phyloP scores from a whole-genome alignment of 2,888 invertebrate species.

The Drosophila nr. perissopoda region DNA sequence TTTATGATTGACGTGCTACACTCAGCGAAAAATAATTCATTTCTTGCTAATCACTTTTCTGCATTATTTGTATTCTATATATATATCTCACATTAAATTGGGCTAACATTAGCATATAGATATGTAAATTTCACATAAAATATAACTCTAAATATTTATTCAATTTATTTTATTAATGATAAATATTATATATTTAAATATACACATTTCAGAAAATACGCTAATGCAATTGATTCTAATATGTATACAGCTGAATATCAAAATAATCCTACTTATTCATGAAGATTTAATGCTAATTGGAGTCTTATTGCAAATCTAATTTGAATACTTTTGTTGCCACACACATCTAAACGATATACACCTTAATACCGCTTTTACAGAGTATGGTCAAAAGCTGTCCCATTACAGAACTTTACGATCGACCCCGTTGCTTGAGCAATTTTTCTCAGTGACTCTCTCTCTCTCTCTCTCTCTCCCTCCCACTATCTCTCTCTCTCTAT shows the following conservation, averaged over 20 bases:
- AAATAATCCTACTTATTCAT: neutral
- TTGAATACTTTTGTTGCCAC: neutral
- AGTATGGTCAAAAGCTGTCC: neutral
- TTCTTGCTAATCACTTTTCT: neutral
- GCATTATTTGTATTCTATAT: neutral
- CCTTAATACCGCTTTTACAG: neutral
- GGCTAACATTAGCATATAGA: neutral
- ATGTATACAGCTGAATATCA: neutral
- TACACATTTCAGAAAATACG: too few species aligned
- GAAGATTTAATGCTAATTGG: neutral
- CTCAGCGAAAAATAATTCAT: neutral
- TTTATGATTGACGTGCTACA: neutral
- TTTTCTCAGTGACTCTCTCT: neutral
- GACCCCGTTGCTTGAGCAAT: conserved; percentile 10
- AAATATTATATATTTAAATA: too few species aligned
- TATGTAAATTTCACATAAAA: neutral
- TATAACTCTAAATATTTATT: neutral
- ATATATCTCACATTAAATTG: neutral
- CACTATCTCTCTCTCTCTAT: neutral
- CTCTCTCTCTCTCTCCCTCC: neutral
- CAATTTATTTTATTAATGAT: neutral
- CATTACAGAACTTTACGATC: conserved; percentile 14
- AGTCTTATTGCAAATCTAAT: neutral
- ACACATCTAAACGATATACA: neutral
- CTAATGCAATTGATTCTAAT: too few species aligned